Percentiles rank a stretch among this genome's conserved stretches.
phyloP scores from a whole-genome alignment of 2,888 invertebrate species.

The Tuberolachnus salignus region DNA sequence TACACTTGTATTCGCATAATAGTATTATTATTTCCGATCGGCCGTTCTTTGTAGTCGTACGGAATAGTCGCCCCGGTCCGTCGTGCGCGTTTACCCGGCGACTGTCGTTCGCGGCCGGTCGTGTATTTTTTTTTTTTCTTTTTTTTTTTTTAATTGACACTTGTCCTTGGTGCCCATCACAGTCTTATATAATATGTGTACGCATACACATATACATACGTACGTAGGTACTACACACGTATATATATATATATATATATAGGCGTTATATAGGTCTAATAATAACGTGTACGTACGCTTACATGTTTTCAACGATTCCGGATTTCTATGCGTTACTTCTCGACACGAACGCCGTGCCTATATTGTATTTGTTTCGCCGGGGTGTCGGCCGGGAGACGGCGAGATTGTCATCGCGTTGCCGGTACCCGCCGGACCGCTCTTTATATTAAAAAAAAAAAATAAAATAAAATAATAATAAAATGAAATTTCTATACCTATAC shows the following conservation, averaged over 20 bases:
- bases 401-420: slow-evolving; percentile 2
- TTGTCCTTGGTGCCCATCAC: slow-evolving; percentile 33
- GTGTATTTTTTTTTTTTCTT: not conserved
- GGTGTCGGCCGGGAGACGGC: slow-evolving; percentile 4
- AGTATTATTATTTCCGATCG: slow-evolving; percentile 23
- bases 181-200: not conserved
- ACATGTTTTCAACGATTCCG: not conserved
- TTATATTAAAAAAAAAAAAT: too few relatives aligned
- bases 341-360: too few relatives aligned
- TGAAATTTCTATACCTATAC: too few relatives aligned
- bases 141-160: slow-evolving; percentile 13
- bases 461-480: too few relatives aligned
- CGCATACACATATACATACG: too few relatives aligned
- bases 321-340: not conserved
- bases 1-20: not conserved
- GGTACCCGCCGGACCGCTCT: too few relatives aligned
- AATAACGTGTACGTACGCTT: not conserved
- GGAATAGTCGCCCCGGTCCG: too few relatives aligned
- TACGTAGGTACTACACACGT: too few relatives aligned
- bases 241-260: not conserved
- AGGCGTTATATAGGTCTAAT: not conserved
- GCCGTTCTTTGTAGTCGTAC: slow-evolving; percentile 1
- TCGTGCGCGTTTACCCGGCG: slow-evolving; percentile 21
- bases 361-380: not conserved
- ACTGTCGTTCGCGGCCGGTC: slow-evolving; percentile 2